Base-by-base conservation (phyloP, 2,797 vertebrate species). In the Bryconaethiops microstoma region DNA sequence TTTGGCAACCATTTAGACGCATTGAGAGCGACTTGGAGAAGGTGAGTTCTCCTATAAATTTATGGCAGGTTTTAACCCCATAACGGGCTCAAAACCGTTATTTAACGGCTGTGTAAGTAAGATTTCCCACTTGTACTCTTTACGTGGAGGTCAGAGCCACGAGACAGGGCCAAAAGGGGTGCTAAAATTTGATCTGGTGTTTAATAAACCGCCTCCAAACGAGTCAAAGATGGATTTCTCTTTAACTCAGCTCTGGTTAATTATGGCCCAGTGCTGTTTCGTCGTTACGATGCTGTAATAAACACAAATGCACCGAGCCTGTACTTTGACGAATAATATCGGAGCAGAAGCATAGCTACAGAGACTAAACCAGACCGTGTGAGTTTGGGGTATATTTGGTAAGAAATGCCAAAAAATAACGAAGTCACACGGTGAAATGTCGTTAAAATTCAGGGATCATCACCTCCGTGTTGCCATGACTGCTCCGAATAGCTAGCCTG, bases 401-500 rank as follows among this genome's bases (percentile, higher is more conserved):
- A 23, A 39, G 7, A 74, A 35, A 68, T 17, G 0, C 0, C 13
- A 74, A 14, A 52, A 39, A 50, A 76, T 67, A 78, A 52, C 64
- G 62, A 69, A 76, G 73, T 52, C 19, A 54, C 76, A 70, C 60
- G 39, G 35, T 64, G 74, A 52, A 40, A 71, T 85, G 80, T 84
- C 79, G 83, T 87, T 87, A 85, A 80, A 80, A 87, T 87, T 76
- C 86, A 83, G 82, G 40, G 82, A 85, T 83, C 84, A 87, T 85
- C 86, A 74, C 86, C 82, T 85, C 84, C 82, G 75, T 87, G 86
- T 87, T 87, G 86, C 86, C 86, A 87, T 87, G 86, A 87, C 86
- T 74, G 83, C 84, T 83, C 83, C 48, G 74, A 81, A 70, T 74
- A 72, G 79, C 73, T 76, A 42, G 74, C 7, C 67, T 52, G 40